Percentiles rank a stretch among this genome's conserved stretches.
Conservation (phyloP, 2,113 vertebrate species). For the Neopipo cinnamomea region DNA sequence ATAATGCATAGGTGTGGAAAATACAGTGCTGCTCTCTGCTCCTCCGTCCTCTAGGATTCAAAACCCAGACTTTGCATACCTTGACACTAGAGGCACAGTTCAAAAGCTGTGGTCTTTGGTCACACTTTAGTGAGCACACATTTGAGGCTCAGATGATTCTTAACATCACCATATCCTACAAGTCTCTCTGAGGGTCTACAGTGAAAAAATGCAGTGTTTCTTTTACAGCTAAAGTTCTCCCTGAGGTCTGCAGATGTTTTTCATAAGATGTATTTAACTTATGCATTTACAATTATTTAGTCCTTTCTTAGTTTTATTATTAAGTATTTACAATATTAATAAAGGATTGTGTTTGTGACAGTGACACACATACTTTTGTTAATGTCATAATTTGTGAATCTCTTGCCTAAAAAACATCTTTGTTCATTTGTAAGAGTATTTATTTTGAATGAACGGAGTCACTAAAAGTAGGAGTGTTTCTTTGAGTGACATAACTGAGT, state of each 20-base stretch:
- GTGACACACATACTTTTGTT: not conserved
- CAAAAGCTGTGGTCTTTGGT: not conserved
- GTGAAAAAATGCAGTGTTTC: not conserved
- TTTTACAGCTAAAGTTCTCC: not conserved
- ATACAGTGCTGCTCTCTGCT: not conserved
- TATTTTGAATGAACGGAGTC: not conserved
- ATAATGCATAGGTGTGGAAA: not conserved
- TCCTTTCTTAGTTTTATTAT: not conserved
- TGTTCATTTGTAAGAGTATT: not conserved
- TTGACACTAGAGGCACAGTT: not conserved
- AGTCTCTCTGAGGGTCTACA: not conserved
- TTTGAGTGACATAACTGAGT: not conserved
- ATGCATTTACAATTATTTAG: not conserved
- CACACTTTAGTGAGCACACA: not conserved
- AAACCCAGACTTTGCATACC: not conserved
- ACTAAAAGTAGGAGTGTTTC: not conserved
- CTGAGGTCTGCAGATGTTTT: not conserved
- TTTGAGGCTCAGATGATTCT: not conserved
- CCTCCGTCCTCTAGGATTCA: not conserved
- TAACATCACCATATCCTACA: not conserved
- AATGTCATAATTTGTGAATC: not conserved
- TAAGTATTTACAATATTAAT: not conserved
- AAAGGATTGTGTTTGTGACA: not conserved
- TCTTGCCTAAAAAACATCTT: not conserved
- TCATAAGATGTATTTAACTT: not conserved